Evolutionary conservation across 2,888 invertebrate species (phyloP).

Genomic region (Pherbina coryleti): DNA sequence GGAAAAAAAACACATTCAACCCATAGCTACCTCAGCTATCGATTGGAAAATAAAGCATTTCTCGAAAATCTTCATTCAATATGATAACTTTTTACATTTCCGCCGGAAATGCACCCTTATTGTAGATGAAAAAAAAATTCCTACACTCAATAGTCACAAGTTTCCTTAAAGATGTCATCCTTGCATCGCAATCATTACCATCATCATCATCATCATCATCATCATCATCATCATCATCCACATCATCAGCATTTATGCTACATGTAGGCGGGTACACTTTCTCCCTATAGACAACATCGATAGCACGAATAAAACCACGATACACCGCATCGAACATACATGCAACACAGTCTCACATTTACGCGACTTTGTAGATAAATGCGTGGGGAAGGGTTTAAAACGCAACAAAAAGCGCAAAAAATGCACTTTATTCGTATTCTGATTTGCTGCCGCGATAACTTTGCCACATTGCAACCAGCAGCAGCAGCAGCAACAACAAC

Average conservation of each 20-base stretch:
- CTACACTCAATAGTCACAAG: slow-evolving; percentile 1
- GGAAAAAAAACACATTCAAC: neutral
- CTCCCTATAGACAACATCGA: slow-evolving; percentile 9
- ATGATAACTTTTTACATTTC: slow-evolving; percentile 25
- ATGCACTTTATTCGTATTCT: slow-evolving; percentile 40
- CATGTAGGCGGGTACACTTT: slow-evolving; percentile 37
- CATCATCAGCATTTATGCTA: neutral
- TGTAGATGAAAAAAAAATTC: neutral
- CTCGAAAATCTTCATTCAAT: neutral
- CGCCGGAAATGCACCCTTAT: slow-evolving; percentile 28
- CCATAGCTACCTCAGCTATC: too few species aligned
- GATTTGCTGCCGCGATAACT: slow-evolving; percentile 40
- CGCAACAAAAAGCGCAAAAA: slow-evolving; percentile 35
- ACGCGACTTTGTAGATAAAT: neutral
- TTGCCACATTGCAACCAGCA: slow-evolving; percentile 12
- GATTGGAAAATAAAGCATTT: too few species aligned
- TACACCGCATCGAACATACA: slow-evolving; percentile 3
- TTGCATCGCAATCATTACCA: neutral
- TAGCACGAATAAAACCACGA: slow-evolving; percentile 4
- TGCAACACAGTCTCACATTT: neutral
- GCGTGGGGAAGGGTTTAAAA: neutral
- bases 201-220: slow-evolving; percentile 13
- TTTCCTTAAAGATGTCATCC: slow-evolving; percentile 27
- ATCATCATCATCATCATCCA: slow-evolving; percentile 17
- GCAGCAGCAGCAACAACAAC: slow-evolving; percentile 4